These are phyloP conservation scores for Aphis gossypii DNA, from an alignment of 1,140 invertebrate species.

Conservation along the genomic window DNA sequence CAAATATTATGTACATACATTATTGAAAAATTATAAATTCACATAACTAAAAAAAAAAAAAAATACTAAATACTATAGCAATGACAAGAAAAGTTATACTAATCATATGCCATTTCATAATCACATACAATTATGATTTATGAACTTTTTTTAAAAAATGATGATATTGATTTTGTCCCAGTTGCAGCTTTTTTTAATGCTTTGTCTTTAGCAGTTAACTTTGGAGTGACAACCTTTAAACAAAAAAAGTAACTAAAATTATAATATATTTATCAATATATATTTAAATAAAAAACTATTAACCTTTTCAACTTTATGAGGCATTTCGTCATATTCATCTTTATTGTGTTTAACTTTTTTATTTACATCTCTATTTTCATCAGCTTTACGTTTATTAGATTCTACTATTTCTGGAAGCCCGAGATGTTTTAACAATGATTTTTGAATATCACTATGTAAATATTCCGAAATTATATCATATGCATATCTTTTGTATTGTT, in stretches of 20 bases:
- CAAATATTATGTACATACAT: background rate
- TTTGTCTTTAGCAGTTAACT: conserved; percentile 62
- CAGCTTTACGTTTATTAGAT: conserved; percentile 58
- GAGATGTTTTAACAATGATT: conserved; percentile 70
- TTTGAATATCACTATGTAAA: conserved; percentile 71
- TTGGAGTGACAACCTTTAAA: conserved; percentile 53
- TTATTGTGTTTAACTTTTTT: conserved; percentile 27
- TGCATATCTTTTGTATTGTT: conserved; percentile 73
- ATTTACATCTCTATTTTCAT: background rate
- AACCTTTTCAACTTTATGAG: conserved; percentile 37
- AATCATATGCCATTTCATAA: background rate
- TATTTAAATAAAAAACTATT: background rate
- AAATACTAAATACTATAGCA: background rate
- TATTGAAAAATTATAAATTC: background rate
- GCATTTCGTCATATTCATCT: background rate
- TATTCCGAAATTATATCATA: conserved; percentile 76
- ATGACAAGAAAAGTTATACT: background rate
- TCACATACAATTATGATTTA: conserved; percentile 59
- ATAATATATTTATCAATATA: background rate
- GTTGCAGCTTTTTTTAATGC: conserved; percentile 62
- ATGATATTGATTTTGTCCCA: conserved; percentile 62
- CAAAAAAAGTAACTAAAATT: background rate
- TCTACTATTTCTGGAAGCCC: conserved; percentile 67
- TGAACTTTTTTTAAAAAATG: conserved; percentile 61
- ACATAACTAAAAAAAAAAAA: background rate